A percentile compares a stretch with the other conserved stretches of the same genome.
phyloP scores from a whole-genome alignment of 2,113 vertebrate species.

The Daubentonia madagascariensis region DNA sequence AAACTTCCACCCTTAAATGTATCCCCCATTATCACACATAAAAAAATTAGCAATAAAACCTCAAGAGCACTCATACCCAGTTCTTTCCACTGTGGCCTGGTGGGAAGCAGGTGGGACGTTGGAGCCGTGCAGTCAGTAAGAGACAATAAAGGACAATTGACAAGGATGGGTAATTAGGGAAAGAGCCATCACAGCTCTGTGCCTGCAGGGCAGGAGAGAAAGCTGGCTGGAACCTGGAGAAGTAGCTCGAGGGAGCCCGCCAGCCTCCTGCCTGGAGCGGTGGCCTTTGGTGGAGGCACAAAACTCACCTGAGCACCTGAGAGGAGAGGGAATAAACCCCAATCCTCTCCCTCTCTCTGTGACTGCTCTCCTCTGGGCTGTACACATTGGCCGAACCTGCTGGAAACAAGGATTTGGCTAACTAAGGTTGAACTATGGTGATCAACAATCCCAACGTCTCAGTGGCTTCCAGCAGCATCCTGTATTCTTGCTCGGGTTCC shows the following conservation, averaged over 20 bases:
- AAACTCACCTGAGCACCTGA: not conserved
- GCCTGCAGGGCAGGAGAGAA: not conserved
- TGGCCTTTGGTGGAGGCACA: not conserved
- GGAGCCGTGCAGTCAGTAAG: accelerated
- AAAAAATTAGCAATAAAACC: not conserved
- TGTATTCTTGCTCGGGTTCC: not conserved
- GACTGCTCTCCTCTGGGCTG: not conserved
- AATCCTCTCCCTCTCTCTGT: not conserved
- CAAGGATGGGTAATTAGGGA: not conserved
- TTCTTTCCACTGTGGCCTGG: not conserved
- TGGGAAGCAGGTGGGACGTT: not conserved
- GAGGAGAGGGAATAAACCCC: not conserved
- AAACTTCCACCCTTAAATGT: not conserved
- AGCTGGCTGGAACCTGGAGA: not conserved
- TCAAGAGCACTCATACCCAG: not conserved
- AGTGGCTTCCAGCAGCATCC: not conserved
- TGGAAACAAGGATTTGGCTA: not conserved
- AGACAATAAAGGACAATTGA: not conserved
- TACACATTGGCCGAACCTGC: not conserved
- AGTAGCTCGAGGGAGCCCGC: not conserved
- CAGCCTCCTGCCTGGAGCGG: not conserved
- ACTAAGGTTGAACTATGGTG: not conserved
- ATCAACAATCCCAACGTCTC: not conserved
- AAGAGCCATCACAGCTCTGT: not conserved
- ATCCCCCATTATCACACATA: not conserved